Conservation (phyloP, 1,140 invertebrate species). For the Leptopilina clavipes region DNA sequence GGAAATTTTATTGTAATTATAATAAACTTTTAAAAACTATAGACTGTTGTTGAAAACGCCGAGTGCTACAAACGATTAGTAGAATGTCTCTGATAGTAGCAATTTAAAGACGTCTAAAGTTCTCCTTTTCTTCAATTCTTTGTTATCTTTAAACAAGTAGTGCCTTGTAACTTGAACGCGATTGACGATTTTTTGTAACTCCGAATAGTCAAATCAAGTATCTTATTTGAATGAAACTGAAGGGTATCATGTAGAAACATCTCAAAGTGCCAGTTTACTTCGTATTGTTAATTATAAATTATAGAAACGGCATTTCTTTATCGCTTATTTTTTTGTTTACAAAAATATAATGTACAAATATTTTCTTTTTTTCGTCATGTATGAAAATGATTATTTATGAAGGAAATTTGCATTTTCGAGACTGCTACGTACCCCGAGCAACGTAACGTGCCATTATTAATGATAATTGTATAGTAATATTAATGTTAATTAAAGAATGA, state of each 20-base stretch:
- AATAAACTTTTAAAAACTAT: conserved; percentile 2
- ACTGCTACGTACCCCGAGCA: conserved; percentile 40
- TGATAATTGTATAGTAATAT: conserved; percentile 44
- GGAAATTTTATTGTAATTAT: conserved; percentile 36
- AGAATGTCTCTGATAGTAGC: neutral
- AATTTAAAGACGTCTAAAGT: neutral
- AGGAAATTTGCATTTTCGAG: conserved; percentile 16
- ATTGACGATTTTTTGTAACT: conserved; percentile 21
- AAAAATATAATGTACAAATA: too few species aligned
- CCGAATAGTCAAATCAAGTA: conserved; percentile 21
- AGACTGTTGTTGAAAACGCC: conserved; percentile 13
- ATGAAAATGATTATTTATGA: neutral
- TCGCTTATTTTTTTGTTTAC: neutral
- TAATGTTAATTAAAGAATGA: conserved; percentile 35
- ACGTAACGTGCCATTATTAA: conserved; percentile 48
- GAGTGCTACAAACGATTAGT: neutral
- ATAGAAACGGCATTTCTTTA: neutral
- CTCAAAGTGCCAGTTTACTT: conserved; percentile 1
- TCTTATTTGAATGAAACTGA: conserved; percentile 15
- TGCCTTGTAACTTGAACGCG: conserved; percentile 19
- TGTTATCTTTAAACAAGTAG: conserved; percentile 1
- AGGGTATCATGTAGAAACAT: neutral
- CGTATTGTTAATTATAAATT: neutral
- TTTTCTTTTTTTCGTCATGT: neutral
- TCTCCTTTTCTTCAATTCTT: neutral